Evolutionary conservation across 2,113 vertebrate genomes (phyloP).

Genomic region (Mola mola): DNA sequence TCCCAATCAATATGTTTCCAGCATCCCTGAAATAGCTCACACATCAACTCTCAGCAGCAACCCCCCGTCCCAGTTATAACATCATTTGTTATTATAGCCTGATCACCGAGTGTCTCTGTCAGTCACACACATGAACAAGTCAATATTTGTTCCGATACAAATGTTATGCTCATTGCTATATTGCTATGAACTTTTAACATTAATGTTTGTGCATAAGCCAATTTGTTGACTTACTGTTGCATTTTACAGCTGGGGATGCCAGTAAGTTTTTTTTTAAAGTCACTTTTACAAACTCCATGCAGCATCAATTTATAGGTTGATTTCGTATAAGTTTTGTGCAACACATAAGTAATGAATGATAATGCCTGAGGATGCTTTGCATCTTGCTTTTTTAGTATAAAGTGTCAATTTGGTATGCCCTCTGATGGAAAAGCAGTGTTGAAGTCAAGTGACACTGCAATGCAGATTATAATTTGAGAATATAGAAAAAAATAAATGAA

Average conservation of each 20-base stretch:
- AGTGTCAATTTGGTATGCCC: too few relatives aligned
- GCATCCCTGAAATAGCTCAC: slow-evolving; percentile 74
- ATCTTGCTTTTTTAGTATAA: too few relatives aligned
- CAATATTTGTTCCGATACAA: slow-evolving; percentile 65
- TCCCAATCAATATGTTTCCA: slow-evolving; percentile 79
- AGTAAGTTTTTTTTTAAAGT: too few relatives aligned
- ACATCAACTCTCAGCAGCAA: slow-evolving; percentile 41
- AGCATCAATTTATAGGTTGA: too few relatives aligned
- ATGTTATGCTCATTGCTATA: slow-evolving; percentile 55
- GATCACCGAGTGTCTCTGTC: slow-evolving; percentile 47
- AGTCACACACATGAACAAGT: slow-evolving; percentile 52
- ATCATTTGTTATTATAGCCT: slow-evolving; percentile 65
- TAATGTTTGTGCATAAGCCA: slow-evolving; percentile 25
- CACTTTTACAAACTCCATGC: too few relatives aligned
- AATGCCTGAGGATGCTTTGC: too few relatives aligned
- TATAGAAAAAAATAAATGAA: too few relatives aligned
- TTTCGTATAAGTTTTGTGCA: too few relatives aligned
- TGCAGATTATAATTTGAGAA: too few relatives aligned
- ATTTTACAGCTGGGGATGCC: slow-evolving; percentile 23
- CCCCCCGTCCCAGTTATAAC: slow-evolving; percentile 31
- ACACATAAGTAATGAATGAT: too few relatives aligned
- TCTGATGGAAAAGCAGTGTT: too few relatives aligned
- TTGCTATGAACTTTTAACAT: slow-evolving; percentile 40
- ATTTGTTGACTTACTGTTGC: slow-evolving; percentile 29
- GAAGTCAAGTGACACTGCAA: too few relatives aligned